Percentiles rank a stretch among this genome's conserved stretches.
These are phyloP conservation scores for Anguilla rostrata DNA, from an alignment of 2,113 vertebrate genomes.

Conservation along the genomic window DNA sequence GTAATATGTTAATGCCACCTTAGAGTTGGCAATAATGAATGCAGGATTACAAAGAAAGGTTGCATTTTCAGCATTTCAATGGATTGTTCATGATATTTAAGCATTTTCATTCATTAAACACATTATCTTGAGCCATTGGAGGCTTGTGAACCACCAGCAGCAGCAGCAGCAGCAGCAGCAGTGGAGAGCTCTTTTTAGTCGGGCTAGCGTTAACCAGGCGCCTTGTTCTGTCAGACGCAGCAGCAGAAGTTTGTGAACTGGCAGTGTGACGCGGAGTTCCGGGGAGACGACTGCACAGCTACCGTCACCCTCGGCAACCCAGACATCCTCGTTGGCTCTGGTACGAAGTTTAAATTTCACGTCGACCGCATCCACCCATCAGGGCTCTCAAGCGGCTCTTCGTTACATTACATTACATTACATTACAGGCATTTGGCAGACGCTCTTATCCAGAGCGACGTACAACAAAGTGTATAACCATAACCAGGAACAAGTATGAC, in stretches of 20 bases:
- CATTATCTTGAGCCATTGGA: too few species aligned
- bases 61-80: too few species aligned
- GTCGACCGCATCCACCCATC: background rate
- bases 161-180: background rate
- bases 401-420: too few species aligned
- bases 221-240: slow-evolving; percentile 72
- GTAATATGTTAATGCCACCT: background rate
- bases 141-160: too few species aligned
- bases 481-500: too few species aligned
- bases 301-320: slow-evolving; percentile 86
- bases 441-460: too few species aligned
- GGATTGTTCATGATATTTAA: too few species aligned
- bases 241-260: slow-evolving; percentile 91
- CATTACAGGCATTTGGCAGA: too few species aligned
- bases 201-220: background rate
- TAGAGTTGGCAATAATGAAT: background rate
- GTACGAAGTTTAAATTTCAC: slow-evolving; percentile 54
- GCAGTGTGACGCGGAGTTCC: slow-evolving; percentile 86
- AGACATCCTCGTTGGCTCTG: slow-evolving; percentile 82
- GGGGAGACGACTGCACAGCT: slow-evolving; percentile 81
- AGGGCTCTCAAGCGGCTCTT: background rate
- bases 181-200: background rate
- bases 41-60: background rate
- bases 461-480: too few species aligned
- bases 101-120: too few species aligned